Evolutionary conservation across 2,888 invertebrate genomes (phyloP), one percentile per base, ranked within the genome.

Genomic region (Caprella mutica): DNA sequence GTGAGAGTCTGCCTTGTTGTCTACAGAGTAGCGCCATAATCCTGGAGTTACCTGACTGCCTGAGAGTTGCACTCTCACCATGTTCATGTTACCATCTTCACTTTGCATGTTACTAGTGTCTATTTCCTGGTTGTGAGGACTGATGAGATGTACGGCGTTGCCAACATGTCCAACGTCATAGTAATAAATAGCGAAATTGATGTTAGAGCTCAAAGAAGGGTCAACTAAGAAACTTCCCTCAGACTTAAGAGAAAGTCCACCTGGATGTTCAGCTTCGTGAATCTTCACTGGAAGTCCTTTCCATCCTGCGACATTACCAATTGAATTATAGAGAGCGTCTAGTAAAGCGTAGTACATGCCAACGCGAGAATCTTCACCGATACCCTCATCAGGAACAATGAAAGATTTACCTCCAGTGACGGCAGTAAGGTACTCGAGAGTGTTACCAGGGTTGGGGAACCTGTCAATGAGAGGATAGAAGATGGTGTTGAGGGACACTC

Each of bases 1-100:
- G 0, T 79, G 79, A 66, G 77, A 78, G 12, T 79, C 79, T 29
- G 75, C 71, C 57, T 76, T 75, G 2, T 78, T 74, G 66, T 79
- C 79, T 29, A 80, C 77, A 23, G 74, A 76, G 68, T 80, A 80
- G 1, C 77, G 76, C 80, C 80, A 80, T 1, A 77, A 76, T 14
- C 80, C 80, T 39, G 77, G 75, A 4, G 58, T 53, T 19, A 58
- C 64, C 55, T 64, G 64, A 17, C 55, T 59, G 23, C 51, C 55
- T 14, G 44, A 44, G 26, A 64, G 40, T 14, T 56, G 58, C 33
- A 64, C 58, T 0, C 55, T 60, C 50, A 64, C 61, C 64, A 64
- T 64, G 51, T 64, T 64, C 51, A 64, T 64, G 48, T 60, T 64
- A 27, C 52, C 64, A 26, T 60, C 64, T 50, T 64, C 64, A 3